A percentile compares a stretch with the other conserved stretches of the same genome.
phyloP scores from a whole-genome alignment of 2,888 invertebrate species.

The Pandemis corylana region DNA sequence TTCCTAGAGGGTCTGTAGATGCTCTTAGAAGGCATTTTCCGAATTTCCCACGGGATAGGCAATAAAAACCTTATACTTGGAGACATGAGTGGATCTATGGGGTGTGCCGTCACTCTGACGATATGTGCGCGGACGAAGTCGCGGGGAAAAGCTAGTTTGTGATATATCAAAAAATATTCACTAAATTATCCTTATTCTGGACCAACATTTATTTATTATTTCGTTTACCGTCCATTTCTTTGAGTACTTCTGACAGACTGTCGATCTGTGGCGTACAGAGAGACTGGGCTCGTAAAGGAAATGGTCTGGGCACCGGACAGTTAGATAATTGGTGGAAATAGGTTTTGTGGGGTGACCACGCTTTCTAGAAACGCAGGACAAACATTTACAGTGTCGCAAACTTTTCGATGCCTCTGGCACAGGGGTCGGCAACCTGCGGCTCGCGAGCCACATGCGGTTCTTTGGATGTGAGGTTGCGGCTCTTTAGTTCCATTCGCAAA shows the following conservation, averaged over 20 bases:
- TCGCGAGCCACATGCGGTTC: no score
- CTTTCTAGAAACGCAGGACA: neutral
- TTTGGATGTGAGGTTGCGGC: no score
- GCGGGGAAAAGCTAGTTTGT: no score
- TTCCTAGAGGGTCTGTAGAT: no score
- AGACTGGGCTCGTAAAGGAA: conserved; percentile 36
- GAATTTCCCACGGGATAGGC: no score
- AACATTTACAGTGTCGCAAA: neutral
- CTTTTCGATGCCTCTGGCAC: neutral
- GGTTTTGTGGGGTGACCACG: conserved; percentile 16
- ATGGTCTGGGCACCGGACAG: conserved; percentile 27
- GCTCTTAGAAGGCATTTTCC: no score
- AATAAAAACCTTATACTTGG: no score
- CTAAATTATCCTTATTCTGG: neutral
- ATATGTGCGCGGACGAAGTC: no score
- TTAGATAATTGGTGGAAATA: conserved; percentile 38
- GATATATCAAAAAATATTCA: neutral
- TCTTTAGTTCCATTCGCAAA: no score
- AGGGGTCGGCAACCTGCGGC: no score
- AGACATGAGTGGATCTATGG: no score
- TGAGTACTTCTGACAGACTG: conserved; percentile 13
- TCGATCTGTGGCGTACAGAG: conserved; percentile 17
- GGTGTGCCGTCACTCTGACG: no score
- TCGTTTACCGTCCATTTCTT: conserved; percentile 11
- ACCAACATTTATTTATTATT: conserved; percentile 27